phyloP scores from a whole-genome alignment of 2,797 vertebrate genomes.

The Monodelphis domestica region DNA sequence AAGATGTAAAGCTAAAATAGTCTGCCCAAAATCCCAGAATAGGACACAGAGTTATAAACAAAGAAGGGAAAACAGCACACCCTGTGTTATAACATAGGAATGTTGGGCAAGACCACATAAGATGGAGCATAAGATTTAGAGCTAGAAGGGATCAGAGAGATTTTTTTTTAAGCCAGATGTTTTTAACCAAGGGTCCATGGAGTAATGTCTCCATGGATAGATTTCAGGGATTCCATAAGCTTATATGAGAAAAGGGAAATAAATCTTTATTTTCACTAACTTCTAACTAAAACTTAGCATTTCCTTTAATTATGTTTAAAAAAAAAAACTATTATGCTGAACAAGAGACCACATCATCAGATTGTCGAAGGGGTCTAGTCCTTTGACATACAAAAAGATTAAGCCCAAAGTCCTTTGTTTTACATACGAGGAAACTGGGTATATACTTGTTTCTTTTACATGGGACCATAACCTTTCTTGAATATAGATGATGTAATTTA shows the following conservation, averaged over 20 bases:
- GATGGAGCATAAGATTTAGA: background rate
- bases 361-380: background rate
- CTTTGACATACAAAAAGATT: background rate
- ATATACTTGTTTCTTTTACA: background rate
- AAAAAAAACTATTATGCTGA: background rate
- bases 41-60: conserved; percentile 4
- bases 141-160: background rate
- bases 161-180: background rate
- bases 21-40: background rate
- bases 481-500: background rate
- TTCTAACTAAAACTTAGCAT: background rate
- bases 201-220: background rate
- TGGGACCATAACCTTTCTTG: background rate
- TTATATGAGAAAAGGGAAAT: background rate
- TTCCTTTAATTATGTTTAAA: background rate
- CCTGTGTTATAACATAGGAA: background rate
- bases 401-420: background rate
- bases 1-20: conserved; percentile 28
- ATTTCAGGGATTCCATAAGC: background rate
- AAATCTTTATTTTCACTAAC: background rate
- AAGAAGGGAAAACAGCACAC: background rate
- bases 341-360: background rate
- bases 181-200: background rate
- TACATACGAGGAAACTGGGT: background rate
- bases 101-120: background rate